phyloP scores from a whole-genome alignment of 2,797 vertebrate genomes.

The Sandelia bainsii region DNA sequence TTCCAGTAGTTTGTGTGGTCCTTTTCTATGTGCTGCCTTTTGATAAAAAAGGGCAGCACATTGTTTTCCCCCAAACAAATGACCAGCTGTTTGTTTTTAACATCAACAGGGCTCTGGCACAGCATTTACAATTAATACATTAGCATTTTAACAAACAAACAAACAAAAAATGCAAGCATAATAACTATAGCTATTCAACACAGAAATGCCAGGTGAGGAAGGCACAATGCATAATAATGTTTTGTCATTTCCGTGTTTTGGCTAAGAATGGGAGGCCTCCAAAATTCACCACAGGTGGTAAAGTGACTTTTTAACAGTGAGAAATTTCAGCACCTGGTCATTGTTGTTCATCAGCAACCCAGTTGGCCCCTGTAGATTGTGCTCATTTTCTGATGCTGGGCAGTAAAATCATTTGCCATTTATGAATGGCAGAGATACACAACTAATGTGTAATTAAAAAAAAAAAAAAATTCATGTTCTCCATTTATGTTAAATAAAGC shows the following conservation, averaged over 20 bases:
- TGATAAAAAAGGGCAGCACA: not conserved
- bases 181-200: conserved; percentile 8
- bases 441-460: conserved; percentile 7
- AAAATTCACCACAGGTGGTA: conserved; percentile 4
- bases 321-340: conserved; percentile 10
- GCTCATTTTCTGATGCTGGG: conserved; percentile 22
- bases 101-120: not conserved
- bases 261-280: not conserved
- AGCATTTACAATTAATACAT: not conserved
- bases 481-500: not conserved
- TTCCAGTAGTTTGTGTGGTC: conserved; percentile 18
- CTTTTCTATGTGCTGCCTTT: conserved; percentile 18
- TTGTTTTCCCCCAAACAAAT: conserved; percentile 15
- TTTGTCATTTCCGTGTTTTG: conserved; percentile 11
- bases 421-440: conserved; percentile 12
- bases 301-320: conserved; percentile 21
- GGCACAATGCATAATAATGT: not conserved
- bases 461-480: not conserved
- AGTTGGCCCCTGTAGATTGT: conserved; percentile 8
- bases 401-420: conserved; percentile 10
- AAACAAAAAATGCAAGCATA: not conserved
- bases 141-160: conserved; percentile 15
- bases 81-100: conserved; percentile 18
- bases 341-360: conserved; percentile 24
- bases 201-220: conserved; percentile 6